Percentiles rank a stretch among this genome's conserved stretches.
These are phyloP conservation scores for Spisula subtruncata DNA, from an alignment of 2,888 invertebrate species.

Conservation along the genomic window DNA sequence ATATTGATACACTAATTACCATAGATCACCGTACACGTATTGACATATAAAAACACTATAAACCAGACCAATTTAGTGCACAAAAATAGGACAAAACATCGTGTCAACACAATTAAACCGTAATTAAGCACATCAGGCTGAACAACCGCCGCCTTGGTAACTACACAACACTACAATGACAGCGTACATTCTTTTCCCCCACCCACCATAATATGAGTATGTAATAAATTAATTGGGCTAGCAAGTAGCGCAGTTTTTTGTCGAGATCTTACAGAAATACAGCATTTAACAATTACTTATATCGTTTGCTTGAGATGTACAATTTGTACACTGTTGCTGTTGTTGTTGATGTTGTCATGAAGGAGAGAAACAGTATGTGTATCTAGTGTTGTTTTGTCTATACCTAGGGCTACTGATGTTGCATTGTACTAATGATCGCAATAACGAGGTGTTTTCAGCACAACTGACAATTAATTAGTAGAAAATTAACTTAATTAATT, in stretches of 20 bases:
- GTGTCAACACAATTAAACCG: slow-evolving; percentile 17
- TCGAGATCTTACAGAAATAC: slow-evolving; percentile 28
- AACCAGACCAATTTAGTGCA: neutral
- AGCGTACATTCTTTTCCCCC: slow-evolving; percentile 7
- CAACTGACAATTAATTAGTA: neutral
- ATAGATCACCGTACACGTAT: slow-evolving; percentile 1
- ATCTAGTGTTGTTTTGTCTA: neutral
- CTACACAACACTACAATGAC: slow-evolving; percentile 5
- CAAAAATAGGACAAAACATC: slow-evolving; percentile 24
- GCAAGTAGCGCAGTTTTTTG: neutral
- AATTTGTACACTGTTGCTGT: too few species aligned
- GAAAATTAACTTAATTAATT: neutral
- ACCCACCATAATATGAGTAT: slow-evolving; percentile 39
- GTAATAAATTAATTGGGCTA: slow-evolving; percentile 46
- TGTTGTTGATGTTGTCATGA: neutral
- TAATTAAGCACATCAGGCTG: neutral
- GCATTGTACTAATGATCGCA: neutral
- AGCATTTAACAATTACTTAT: neutral
- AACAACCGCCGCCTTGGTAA: neutral
- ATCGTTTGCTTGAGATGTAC: neutral
- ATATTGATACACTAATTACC: slow-evolving; percentile 4
- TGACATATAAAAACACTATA: slow-evolving; percentile 21
- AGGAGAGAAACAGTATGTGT: neutral
- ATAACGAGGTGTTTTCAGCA: neutral
- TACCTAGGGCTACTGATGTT: neutral